Base-by-base conservation (phyloP, 2,797 vertebrate genomes). In the Pteronotus mesoamericanus region DNA sequence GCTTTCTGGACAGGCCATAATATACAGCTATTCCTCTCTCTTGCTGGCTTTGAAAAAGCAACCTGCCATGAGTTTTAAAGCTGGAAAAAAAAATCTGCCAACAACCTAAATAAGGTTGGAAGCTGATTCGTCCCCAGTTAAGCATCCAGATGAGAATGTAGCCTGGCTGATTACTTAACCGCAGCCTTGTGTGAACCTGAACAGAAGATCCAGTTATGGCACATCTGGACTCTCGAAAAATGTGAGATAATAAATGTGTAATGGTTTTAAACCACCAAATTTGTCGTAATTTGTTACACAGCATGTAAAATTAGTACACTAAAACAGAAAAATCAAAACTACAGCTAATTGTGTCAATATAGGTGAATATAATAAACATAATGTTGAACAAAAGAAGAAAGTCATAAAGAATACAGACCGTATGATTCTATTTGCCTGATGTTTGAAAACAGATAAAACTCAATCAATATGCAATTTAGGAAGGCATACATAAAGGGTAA, bases 361-460 rank as follows among this genome's bases (percentile, higher is more conserved):
- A 88, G 22, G 34, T 91, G 29, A 91, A 79, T 80, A 37, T 77
- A 59, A 44, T 51, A 85, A 79, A 84, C 29, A 72, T 37, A 91
- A 34, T 48, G 11, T 57, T 69, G 34, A 91, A 14, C 34, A 42
- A 64, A 78, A 64, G n/a, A 91, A 84, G 16, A 44, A 82, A 94
- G 29, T 80, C 16, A 55, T 59, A 79, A 87, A 72, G 37, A 84
- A 79, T 69, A 53, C n/a, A 91, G n/a, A 42, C 4, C 69, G 19
- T 77, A 82, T 55, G 39, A n/a, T 86, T 77, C 11, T 32, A 77
- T 68, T 75, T 89, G 11, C 29, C 34, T 94, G 26, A 84, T 96
- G n/a, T 77, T 55, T 75, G 19, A 91, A 89, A 96, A 42, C 4
- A 91, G 77, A 68, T 51, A 94, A 91, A 93, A 64, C 48, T n/a